Conservation (phyloP, 2,888 invertebrate species). For the Cheilosia vernalis region DNA sequence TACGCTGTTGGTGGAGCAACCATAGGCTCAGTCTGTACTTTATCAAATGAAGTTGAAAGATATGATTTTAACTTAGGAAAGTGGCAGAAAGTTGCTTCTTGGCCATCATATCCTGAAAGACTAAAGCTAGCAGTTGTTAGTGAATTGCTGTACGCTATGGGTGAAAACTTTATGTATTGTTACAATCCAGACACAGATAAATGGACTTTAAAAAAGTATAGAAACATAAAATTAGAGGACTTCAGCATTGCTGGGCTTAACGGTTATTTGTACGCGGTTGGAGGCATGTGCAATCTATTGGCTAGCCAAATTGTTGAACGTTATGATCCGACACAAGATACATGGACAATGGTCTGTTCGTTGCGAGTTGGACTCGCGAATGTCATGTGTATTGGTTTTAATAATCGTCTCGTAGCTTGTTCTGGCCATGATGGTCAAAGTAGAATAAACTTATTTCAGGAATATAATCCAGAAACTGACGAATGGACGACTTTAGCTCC, state of each 20-base stretch:
- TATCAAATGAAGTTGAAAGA: slow-evolving; percentile 6
- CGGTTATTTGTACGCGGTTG: background rate
- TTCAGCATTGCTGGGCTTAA: background rate
- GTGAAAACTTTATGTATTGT: background rate
- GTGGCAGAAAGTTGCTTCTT: slow-evolving; percentile 1
- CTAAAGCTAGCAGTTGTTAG: background rate
- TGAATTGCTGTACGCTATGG: background rate
- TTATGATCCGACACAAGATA: background rate
- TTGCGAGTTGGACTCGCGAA: background rate
- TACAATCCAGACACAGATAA: slow-evolving; percentile 6
- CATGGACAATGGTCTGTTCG: background rate
- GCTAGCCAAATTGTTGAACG: background rate
- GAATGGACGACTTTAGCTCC: slow-evolving; percentile 1
- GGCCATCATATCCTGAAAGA: background rate
- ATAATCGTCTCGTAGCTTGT: background rate
- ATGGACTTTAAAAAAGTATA: slow-evolving; percentile 16
- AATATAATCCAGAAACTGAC: background rate
- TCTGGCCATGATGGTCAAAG: background rate
- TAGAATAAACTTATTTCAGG: background rate
- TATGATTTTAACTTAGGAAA: background rate
- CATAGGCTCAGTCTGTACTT: background rate
- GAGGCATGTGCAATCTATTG: background rate
- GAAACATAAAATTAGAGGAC: too few species aligned
- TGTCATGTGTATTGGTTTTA: background rate
- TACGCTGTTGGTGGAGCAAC: slow-evolving; percentile 14